A percentile compares a stretch with the other conserved stretches of the same genome.
These are phyloP conservation scores for Campylomormyrus numenius DNA, from an alignment of 2,113 vertebrate genomes.

Conservation along the genomic window DNA sequence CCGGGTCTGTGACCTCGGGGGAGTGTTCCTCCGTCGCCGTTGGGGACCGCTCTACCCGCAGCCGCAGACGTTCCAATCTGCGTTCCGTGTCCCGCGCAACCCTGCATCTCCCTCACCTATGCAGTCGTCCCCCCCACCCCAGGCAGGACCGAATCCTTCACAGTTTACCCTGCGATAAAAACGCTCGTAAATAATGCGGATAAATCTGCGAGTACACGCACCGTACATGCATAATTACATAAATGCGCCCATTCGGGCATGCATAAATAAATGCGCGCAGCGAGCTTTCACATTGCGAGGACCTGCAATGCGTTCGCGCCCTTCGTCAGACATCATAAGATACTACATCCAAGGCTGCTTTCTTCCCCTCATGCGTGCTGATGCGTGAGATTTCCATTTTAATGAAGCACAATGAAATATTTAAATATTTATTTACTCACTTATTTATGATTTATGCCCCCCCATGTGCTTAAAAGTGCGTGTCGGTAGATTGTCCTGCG, in stretches of 20 bases:
- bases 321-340: background rate
- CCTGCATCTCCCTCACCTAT: background rate
- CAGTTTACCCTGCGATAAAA: background rate
- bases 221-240: background rate
- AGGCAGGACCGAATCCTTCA: background rate
- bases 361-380: background rate
- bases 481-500: constrained; percentile 30
- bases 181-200: background rate
- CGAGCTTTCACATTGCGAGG: background rate
- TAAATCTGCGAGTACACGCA: background rate
- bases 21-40: background rate
- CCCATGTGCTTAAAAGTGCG: constrained; percentile 28
- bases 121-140: background rate
- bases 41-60: background rate
- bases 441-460: constrained; percentile 11
- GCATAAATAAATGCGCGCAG: background rate
- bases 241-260: background rate
- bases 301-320: background rate
- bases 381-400: constrained; percentile 8
- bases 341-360: background rate
- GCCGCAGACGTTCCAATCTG: background rate
- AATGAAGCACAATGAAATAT: constrained; percentile 9
- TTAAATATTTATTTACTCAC: constrained; percentile 24
- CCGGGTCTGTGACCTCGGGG: background rate
- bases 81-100: background rate